phyloP scores from a whole-genome alignment of 2,113 vertebrate species.

The Caloenas nicobarica region DNA sequence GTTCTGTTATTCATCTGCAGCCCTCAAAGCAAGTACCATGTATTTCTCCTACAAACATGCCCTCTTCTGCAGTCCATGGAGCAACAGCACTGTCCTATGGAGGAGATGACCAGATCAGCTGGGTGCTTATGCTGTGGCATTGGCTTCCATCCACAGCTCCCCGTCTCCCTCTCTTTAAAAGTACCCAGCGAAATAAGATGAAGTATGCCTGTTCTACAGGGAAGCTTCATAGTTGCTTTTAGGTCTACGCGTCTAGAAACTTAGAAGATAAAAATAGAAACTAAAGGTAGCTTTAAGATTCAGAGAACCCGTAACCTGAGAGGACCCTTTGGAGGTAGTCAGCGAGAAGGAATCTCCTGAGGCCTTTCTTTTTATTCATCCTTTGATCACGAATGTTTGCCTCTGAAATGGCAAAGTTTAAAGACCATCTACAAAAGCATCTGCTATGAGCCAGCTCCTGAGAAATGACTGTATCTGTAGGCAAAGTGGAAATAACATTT shows the following conservation, averaged over 20 bases:
- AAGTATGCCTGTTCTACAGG: background rate
- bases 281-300: background rate
- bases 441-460: constrained; percentile 3
- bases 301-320: background rate
- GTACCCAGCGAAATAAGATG: fast-evolving
- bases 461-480: constrained; percentile 18
- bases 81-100: fast-evolving
- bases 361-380: background rate
- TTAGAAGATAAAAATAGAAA: background rate
- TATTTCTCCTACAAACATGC: background rate
- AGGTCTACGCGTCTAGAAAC: background rate
- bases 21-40: background rate
- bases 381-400: constrained; percentile 25
- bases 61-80: background rate
- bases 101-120: background rate
- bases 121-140: fast-evolving
- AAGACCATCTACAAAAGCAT: background rate
- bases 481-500: constrained; percentile 57
- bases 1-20: background rate
- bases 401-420: constrained; percentile 59
- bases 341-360: background rate
- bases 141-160: background rate
- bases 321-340: background rate
- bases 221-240: background rate
- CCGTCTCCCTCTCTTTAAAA: background rate